Evolutionary conservation across 2,888 invertebrate species (phyloP).

Genomic region (Nysson spinosus): DNA sequence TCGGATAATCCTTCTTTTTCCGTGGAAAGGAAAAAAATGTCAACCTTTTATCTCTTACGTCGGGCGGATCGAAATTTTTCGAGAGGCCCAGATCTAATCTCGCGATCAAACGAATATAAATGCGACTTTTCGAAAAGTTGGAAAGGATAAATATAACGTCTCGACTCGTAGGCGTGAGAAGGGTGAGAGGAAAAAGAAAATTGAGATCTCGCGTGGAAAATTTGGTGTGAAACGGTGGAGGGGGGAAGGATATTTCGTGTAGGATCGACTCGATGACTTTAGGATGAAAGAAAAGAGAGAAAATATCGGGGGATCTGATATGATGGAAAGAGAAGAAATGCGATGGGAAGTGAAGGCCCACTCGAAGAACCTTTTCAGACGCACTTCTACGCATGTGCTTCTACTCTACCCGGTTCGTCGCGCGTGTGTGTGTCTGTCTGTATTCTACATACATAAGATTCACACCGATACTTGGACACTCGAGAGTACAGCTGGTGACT

Average conservation of each 20-base stretch:
- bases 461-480: neutral
- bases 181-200: neutral
- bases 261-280: too few relatives aligned
- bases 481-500: conserved; percentile 37
- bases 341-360: conserved; percentile 35
- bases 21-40: too few relatives aligned
- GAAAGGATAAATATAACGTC: neutral
- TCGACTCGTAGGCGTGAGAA: neutral
- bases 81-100: neutral
- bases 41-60: too few relatives aligned
- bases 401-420: too few relatives aligned
- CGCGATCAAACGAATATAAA: neutral
- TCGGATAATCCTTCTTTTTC: neutral
- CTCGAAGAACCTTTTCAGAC: conserved; percentile 25
- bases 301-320: too few relatives aligned
- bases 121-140: conserved; percentile 8
- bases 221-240: conserved; percentile 3
- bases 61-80: neutral
- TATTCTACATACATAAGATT: too few relatives aligned
- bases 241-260: too few relatives aligned
- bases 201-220: conserved; percentile 20
- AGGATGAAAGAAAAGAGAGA: conserved; percentile 31
- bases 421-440: too few relatives aligned
- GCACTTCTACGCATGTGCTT: neutral
- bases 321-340: conserved; percentile 30